phyloP scores from a whole-genome alignment of 2,797 vertebrate genomes.

The Argya squamiceps region DNA sequence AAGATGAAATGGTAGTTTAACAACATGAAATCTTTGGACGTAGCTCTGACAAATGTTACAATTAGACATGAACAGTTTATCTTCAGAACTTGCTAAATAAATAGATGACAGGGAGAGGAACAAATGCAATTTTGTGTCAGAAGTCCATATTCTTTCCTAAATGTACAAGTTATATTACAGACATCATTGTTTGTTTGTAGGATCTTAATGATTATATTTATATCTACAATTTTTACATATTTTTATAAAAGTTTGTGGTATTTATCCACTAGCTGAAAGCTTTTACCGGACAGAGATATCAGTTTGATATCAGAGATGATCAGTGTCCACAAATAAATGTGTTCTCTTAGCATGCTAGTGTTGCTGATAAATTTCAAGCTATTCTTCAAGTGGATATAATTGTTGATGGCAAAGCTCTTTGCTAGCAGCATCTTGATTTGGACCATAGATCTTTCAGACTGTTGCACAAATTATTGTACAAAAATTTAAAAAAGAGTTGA shows the following conservation, averaged over 20 bases:
- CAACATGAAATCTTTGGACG: background rate
- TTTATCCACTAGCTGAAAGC: background rate
- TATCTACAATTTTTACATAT: background rate
- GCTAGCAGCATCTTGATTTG: background rate
- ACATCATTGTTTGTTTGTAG: background rate
- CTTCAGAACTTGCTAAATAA: background rate
- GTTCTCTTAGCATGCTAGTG: background rate
- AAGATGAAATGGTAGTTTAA: conserved; percentile 20
- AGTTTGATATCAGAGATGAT: background rate
- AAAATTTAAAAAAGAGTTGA: background rate
- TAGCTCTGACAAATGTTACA: conserved; percentile 16
- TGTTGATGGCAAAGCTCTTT: background rate
- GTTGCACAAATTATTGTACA: background rate
- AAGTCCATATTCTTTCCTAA: background rate
- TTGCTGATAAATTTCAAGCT: background rate
- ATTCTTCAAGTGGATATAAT: background rate
- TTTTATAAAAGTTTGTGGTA: background rate
- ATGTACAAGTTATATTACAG: background rate
- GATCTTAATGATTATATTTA: background rate
- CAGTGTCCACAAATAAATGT: background rate
- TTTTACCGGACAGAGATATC: background rate
- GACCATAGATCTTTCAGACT: background rate
- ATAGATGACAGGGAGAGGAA: background rate
- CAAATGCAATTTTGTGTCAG: background rate
- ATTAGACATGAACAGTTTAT: background rate